Evolutionary conservation across 1,140 invertebrate genomes (phyloP).

Genomic region (Leucophenga varia): DNA sequence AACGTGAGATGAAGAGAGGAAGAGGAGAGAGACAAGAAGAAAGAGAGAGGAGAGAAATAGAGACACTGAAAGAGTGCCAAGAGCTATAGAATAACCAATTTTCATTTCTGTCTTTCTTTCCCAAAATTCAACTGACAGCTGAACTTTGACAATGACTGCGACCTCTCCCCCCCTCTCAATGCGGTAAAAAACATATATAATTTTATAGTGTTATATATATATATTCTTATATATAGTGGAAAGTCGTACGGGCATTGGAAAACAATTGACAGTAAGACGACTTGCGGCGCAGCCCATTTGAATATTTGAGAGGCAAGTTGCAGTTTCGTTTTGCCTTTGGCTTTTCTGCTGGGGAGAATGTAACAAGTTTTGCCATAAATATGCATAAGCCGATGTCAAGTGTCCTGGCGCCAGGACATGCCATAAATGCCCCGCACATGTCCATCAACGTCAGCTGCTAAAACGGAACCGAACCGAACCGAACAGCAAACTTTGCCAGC

Average conservation of each 20-base stretch:
- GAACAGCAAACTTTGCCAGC: too few relatives aligned
- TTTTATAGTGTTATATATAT: too few relatives aligned
- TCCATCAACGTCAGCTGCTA: constrained; percentile 32
- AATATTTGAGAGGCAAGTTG: not conserved
- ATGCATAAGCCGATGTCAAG: constrained; percentile 39
- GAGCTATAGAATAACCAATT: constrained; percentile 23
- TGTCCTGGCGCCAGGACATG: constrained; percentile 29
- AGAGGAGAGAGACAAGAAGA: not conserved
- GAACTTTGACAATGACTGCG: constrained; percentile 19
- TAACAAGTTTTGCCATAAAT: constrained; percentile 42
- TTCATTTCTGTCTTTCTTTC: constrained; percentile 19
- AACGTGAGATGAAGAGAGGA: too few relatives aligned
- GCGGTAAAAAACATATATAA: too few relatives aligned
- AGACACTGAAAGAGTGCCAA: too few relatives aligned
- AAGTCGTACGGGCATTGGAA: constrained; percentile 17
- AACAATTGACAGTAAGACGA: constrained; percentile 33
- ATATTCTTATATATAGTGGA: too few relatives aligned
- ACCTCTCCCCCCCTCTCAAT: not conserved
- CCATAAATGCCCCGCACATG: constrained; percentile 35
- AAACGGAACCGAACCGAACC: too few relatives aligned
- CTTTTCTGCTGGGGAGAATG: constrained; percentile 23
- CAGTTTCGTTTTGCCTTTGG: constrained; percentile 24
- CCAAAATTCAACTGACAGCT: constrained; percentile 27
- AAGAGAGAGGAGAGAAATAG: constrained; percentile 13
- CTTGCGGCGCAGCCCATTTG: constrained; percentile 9